Conservation (phyloP, 2,797 vertebrate genomes). For the Buphagus erythrorhynchus region DNA sequence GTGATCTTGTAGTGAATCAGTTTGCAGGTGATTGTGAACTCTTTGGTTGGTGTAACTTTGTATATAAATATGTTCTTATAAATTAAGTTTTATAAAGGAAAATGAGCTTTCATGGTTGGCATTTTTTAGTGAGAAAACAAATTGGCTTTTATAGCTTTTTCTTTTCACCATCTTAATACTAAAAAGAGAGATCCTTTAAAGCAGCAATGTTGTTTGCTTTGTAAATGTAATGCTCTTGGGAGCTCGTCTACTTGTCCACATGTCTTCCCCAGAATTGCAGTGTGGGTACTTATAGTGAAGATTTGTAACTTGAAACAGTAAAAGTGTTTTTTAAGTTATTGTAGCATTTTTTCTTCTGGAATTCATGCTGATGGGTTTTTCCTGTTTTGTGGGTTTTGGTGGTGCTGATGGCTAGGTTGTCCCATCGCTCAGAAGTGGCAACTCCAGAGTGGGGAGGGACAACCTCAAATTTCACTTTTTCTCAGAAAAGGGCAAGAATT, state of each 20-base stretch:
- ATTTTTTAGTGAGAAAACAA: not conserved
- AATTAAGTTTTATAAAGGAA: not conserved
- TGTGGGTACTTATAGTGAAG: not conserved
- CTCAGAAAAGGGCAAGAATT: not conserved
- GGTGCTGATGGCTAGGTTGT: not conserved
- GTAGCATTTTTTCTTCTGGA: not conserved
- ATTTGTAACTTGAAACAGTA: not conserved
- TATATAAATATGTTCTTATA: constrained; percentile 1
- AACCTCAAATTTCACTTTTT: not conserved
- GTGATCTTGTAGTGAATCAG: not conserved
- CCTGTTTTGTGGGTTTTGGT: not conserved
- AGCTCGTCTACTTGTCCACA: not conserved
- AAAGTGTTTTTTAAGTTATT: not conserved
- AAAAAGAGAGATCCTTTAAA: not conserved
- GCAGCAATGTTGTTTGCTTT: not conserved
- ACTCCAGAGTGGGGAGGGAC: rapidly evolving
- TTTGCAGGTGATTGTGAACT: not conserved
- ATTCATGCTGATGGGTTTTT: rapidly evolving
- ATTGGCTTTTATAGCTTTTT: not conserved
- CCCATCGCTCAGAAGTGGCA: rapidly evolving
- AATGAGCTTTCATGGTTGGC: not conserved
- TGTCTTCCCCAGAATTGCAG: not conserved
- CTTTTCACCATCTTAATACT: not conserved
- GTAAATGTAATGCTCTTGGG: not conserved
- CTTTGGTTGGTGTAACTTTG: not conserved